These are phyloP conservation scores for Morpho achilles DNA, from an alignment of 2,888 invertebrate genomes.

Conservation along the genomic window DNA sequence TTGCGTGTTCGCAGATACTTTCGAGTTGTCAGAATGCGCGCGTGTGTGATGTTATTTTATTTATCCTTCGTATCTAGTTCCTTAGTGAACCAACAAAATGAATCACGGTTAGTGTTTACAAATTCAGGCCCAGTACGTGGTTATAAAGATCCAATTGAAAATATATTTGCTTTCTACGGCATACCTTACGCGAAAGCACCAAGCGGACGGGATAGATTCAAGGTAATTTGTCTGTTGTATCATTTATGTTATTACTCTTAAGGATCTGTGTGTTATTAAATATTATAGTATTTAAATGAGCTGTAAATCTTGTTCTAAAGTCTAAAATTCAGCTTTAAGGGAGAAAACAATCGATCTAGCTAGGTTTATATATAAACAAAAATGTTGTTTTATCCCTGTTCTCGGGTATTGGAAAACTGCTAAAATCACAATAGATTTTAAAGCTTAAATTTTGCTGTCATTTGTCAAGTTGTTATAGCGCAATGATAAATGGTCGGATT, in stretches of 20 bases:
- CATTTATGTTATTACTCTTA: neutral
- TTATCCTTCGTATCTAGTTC: neutral
- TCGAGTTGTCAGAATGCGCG: constrained; percentile 1
- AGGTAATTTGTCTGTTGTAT: constrained; percentile 31
- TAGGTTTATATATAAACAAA: too few species aligned
- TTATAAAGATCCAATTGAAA: constrained; percentile 31
- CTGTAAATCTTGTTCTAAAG: too few species aligned
- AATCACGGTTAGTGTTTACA: constrained; percentile 1
- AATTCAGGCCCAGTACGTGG: constrained; percentile 33
- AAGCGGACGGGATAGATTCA: constrained; percentile 41
- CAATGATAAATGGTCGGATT: too few species aligned
- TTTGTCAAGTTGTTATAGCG: too few species aligned
- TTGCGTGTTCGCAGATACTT: neutral
- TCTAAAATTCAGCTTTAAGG: too few species aligned
- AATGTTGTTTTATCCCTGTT: too few species aligned
- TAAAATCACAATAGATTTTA: too few species aligned
- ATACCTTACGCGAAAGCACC: constrained; percentile 57
- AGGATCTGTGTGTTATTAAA: neutral
- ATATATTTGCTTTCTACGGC: constrained; percentile 41
- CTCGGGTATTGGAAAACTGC: too few species aligned
- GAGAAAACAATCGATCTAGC: too few species aligned
- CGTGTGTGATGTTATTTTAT: neutral
- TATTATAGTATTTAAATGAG: too few species aligned
- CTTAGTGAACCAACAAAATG: neutral
- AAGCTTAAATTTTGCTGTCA: too few species aligned